These are phyloP conservation scores for Cyclina sinensis DNA, from an alignment of 1,140 invertebrate genomes.

Conservation along the genomic window DNA sequence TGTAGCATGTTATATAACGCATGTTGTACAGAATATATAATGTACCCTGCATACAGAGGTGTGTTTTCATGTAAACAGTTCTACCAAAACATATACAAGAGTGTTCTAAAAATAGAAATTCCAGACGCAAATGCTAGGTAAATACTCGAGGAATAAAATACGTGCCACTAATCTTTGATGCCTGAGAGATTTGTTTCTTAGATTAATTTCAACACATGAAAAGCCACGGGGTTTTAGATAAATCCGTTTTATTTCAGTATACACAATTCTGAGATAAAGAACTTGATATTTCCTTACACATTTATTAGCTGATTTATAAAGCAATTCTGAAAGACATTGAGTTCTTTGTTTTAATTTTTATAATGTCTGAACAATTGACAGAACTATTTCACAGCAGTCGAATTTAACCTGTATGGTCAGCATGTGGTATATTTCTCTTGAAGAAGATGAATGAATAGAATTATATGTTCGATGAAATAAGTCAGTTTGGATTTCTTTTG, in stretches of 20 bases:
- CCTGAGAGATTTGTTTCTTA: not conserved
- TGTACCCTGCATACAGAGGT: not conserved
- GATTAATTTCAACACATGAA: slow-evolving; percentile 27
- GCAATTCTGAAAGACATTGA: no score
- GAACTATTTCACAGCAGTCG: no score
- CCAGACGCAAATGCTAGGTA: not conserved
- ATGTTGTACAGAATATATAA: not conserved
- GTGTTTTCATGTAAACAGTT: not conserved
- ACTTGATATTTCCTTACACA: no score
- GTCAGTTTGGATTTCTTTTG: slow-evolving; percentile 27
- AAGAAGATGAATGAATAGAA: no score
- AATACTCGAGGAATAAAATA: not conserved
- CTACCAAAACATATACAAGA: not conserved
- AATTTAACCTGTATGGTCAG: no score
- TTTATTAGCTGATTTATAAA: no score
- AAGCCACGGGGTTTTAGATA: not conserved
- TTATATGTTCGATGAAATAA: no score
- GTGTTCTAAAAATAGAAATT: slow-evolving; percentile 25
- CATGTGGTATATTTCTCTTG: no score
- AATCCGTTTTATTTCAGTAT: not conserved
- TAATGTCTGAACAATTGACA: no score
- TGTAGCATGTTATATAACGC: not conserved
- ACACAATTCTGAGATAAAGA: no score
- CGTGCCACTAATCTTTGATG: slow-evolving; percentile 1
- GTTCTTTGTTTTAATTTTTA: no score